Evolutionary conservation across 2,888 invertebrate species (phyloP).

Genomic region (Euclidia mi): DNA sequence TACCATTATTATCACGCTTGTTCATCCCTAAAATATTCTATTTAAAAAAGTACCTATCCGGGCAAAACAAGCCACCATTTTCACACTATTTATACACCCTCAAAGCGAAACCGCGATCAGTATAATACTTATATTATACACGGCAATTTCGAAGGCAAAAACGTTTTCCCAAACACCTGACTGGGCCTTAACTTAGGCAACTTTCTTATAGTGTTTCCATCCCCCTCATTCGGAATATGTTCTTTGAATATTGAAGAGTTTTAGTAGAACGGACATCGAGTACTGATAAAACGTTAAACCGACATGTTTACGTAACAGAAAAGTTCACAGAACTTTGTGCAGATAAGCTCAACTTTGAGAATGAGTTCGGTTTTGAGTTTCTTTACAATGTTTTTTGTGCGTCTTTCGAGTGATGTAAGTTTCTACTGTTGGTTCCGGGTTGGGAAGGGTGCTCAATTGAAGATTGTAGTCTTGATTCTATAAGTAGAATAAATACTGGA

Average conservation of each 20-base stretch:
- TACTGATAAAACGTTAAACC: slow-evolving; percentile 43
- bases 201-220: slow-evolving; percentile 40
- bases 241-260: slow-evolving; percentile 54
- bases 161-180: slow-evolving; percentile 46
- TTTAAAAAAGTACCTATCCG: not conserved
- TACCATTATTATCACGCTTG: too few relatives aligned
- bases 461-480: too few relatives aligned
- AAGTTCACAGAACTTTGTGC: not conserved
- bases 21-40: not conserved
- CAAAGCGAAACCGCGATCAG: slow-evolving; percentile 19
- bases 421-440: too few relatives aligned
- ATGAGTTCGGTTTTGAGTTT: not conserved
- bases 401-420: too few relatives aligned
- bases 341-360: slow-evolving; percentile 8
- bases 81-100: not conserved
- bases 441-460: too few relatives aligned
- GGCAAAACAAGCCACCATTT: not conserved
- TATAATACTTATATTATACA: slow-evolving; percentile 30
- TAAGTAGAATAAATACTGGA: too few relatives aligned
- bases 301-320: slow-evolving; percentile 38
- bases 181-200: slow-evolving; percentile 42
- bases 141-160: slow-evolving; percentile 30
- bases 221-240: slow-evolving; percentile 46
- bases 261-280: slow-evolving; percentile 42
- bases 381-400: not conserved